These are phyloP conservation scores for Plumapathes pennacea DNA, from an alignment of 92 coral and sea anemone species.

Conservation along the genomic window DNA sequence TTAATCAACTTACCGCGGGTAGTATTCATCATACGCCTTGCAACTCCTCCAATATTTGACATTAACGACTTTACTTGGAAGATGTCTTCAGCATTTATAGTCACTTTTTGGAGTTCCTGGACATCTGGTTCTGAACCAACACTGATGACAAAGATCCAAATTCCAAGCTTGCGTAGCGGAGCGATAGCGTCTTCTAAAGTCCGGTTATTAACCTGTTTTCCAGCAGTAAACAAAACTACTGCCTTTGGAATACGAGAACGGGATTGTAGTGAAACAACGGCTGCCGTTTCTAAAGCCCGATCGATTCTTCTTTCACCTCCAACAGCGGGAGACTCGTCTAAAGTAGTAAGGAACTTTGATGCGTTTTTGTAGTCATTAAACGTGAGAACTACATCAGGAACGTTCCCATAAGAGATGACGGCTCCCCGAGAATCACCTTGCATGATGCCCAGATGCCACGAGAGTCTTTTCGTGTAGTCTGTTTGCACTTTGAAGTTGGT, in stretches of 20 bases:
- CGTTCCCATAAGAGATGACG: slow-evolving; percentile 52
- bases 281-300: slow-evolving; percentile 52
- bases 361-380: slow-evolving; percentile 32
- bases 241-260: slow-evolving; percentile 36
- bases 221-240: slow-evolving; percentile 38
- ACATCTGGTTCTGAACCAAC: slow-evolving; percentile 18
- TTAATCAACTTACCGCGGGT: too few relatives aligned
- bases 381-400: slow-evolving; percentile 19
- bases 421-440: slow-evolving; percentile 55
- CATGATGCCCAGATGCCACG: slow-evolving; percentile 51
- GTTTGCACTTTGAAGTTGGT: slow-evolving; percentile 38
- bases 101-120: slow-evolving; percentile 16
- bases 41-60: too few relatives aligned
- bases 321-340: slow-evolving; percentile 33
- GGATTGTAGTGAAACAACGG: slow-evolving; percentile 16
- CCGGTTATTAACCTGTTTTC: slow-evolving; percentile 24
- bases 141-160: slow-evolving; percentile 37
- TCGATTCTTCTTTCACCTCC: slow-evolving; percentile 49
- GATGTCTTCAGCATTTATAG: slow-evolving; percentile 7
- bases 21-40: too few relatives aligned
- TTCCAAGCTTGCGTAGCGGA: slow-evolving; percentile 35
- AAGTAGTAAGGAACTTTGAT: slow-evolving; percentile 15
- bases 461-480: slow-evolving; percentile 41
- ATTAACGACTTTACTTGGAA: slow-evolving; percentile 24
- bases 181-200: slow-evolving; percentile 21